phyloP scores from a whole-genome alignment of 2,888 invertebrate genomes.

The Bibio marci region DNA sequence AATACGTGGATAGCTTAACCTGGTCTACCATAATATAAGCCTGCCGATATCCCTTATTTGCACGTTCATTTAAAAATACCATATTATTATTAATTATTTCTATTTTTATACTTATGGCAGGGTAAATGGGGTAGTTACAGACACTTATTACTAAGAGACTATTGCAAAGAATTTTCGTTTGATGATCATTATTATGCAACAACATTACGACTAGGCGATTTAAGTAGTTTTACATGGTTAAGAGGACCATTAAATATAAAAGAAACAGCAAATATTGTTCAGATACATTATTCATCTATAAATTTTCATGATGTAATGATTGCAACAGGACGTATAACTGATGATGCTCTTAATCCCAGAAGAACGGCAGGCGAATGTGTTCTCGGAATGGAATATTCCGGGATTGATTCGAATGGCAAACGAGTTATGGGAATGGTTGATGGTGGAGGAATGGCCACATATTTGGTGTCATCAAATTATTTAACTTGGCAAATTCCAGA shows the following conservation, averaged over 20 bases:
- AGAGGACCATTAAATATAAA: conserved; percentile 40
- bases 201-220: conserved; percentile 62
- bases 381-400: conserved; percentile 51
- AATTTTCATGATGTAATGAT: conserved; percentile 95
- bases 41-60: too few species aligned
- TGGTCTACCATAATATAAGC: too few species aligned
- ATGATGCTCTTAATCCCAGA: conserved; percentile 56
- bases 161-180: conserved; percentile 42
- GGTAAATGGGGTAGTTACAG: conserved; percentile 66
- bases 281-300: conserved; percentile 58
- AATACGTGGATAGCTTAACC: too few species aligned
- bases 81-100: too few species aligned
- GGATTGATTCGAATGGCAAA: conserved; percentile 36
- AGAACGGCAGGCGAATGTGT: conserved; percentile 46
- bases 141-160: conserved; percentile 46
- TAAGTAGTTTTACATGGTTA: conserved; percentile 38
- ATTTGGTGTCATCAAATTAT: conserved; percentile 30
- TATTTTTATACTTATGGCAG: too few species aligned
- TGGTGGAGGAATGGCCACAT: conserved; percentile 36
- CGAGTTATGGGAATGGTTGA: conserved; percentile 46
- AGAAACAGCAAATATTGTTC: conserved; percentile 35
- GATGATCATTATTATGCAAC: conserved; percentile 70
- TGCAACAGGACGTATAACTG: conserved; percentile 74
- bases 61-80: too few species aligned
- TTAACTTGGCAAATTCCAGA: conserved; percentile 50